Evolutionary conservation across 2,113 vertebrate species (phyloP).

Genomic region (Silurus meridionalis): DNA sequence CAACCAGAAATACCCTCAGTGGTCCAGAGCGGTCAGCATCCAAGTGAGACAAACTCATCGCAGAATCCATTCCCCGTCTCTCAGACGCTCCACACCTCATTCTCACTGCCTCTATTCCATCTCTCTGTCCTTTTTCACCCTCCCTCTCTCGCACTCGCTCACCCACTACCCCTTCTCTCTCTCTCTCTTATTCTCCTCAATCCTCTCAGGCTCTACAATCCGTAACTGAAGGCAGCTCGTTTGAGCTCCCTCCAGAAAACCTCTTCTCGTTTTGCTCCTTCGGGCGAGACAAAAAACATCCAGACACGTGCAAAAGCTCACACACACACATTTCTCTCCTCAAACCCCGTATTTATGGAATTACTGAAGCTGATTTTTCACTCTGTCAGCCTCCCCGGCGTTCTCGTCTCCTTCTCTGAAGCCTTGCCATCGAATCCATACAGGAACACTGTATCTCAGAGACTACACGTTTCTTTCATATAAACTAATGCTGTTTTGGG

Average conservation of each 20-base stretch:
- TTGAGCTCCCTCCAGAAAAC: constrained; percentile 48
- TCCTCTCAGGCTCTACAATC: constrained; percentile 29
- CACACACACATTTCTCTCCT: background rate
- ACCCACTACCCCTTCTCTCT: constrained; percentile 21
- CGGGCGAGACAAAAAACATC: constrained; percentile 26
- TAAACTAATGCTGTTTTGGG: background rate
- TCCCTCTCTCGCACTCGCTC: constrained; percentile 12
- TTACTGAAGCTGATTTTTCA: background rate
- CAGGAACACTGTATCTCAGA: background rate
- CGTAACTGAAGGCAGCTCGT: constrained; percentile 43
- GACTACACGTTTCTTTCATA: background rate
- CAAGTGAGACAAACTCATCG: constrained; percentile 24
- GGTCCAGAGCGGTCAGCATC: constrained; percentile 7
- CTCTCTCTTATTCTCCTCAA: constrained; percentile 15
- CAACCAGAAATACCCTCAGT: background rate
- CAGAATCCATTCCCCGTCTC: constrained; percentile 8
- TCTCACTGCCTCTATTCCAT: constrained; percentile 22
- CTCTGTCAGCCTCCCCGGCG: background rate
- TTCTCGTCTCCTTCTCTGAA: background rate
- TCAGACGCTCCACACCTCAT: background rate
- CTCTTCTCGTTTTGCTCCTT: constrained; percentile 23
- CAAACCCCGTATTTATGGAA: background rate
- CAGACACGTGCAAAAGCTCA: constrained; percentile 1
- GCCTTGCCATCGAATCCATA: background rate
- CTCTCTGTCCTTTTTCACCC: background rate